Conservation (phyloP, 2,113 vertebrate species). For the Marmota monax region DNA sequence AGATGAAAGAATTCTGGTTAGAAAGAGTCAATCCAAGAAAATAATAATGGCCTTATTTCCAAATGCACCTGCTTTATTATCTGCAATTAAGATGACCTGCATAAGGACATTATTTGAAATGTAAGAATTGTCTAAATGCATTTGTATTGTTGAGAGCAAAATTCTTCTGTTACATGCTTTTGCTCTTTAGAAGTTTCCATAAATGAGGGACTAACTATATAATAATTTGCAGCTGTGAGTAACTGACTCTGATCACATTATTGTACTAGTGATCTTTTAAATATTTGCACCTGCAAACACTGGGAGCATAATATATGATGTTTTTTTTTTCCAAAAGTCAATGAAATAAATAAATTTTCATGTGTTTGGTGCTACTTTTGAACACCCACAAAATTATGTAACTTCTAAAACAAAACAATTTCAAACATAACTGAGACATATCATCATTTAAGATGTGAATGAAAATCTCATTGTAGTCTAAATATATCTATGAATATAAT, state of each 20-base stretch:
- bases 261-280: conserved; percentile 43
- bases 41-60: not conserved
- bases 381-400: not conserved
- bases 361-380: not conserved
- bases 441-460: not conserved
- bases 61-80: not conserved
- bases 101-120: not conserved
- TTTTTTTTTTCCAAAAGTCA: conserved; percentile 8
- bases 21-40: not conserved
- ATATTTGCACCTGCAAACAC: conserved; percentile 58
- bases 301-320: not conserved
- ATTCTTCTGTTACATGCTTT: not conserved
- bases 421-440: not conserved
- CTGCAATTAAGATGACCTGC: not conserved
- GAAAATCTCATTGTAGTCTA: conserved; percentile 10
- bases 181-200: not conserved
- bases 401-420: conserved; percentile 39
- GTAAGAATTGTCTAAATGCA: not conserved
- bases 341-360: not conserved
- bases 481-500: not conserved
- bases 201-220: not conserved
- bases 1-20: not conserved
- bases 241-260: conserved; percentile 2
- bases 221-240: conserved; percentile 43
- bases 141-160: not conserved